Percentiles rank a stretch among this genome's conserved stretches.
Evolutionary conservation across 2,888 invertebrate genomes (phyloP).

Genomic region (Iselma pallidipennis): DNA sequence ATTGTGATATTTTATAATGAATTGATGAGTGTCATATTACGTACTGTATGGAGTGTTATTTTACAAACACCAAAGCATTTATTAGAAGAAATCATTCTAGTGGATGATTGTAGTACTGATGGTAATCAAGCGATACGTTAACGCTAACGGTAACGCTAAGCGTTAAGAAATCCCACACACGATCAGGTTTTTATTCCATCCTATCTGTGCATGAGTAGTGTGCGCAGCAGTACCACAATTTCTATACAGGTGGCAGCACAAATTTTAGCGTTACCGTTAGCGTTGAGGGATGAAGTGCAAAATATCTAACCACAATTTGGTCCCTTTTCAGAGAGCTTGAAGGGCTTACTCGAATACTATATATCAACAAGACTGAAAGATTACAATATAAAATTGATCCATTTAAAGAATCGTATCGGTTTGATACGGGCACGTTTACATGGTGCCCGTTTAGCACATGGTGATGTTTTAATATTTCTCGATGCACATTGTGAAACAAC

Average conservation of each 20-base stretch:
- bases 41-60: conserved; percentile 90
- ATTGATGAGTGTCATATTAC: conserved; percentile 71
- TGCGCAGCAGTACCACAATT: no score
- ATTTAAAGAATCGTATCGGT: conserved; percentile 77
- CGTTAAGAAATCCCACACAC: no score
- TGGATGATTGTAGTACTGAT: conserved; percentile 91
- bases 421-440: conserved; percentile 87
- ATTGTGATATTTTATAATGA: conserved; percentile 80
- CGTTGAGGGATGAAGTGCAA: no score
- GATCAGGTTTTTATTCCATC: no score
- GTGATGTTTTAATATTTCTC: conserved; percentile 82
- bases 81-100: conserved; percentile 88
- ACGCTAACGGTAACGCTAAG: no score
- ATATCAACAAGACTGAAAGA: conserved; percentile 71
- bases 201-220: no score
- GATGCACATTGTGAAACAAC: conserved; percentile 92
- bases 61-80: conserved; percentile 71
- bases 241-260: not conserved
- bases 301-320: no score
- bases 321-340: conserved; percentile 64
- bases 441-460: conserved; percentile 82
- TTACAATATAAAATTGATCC: conserved; percentile 71
- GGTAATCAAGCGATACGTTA: no score
- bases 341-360: conserved; percentile 79
- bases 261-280: not conserved